Percentiles rank a stretch among this genome's conserved stretches.
Evolutionary conservation across 2,888 invertebrate species (phyloP).

Genomic region (Phaonia tiefii): DNA sequence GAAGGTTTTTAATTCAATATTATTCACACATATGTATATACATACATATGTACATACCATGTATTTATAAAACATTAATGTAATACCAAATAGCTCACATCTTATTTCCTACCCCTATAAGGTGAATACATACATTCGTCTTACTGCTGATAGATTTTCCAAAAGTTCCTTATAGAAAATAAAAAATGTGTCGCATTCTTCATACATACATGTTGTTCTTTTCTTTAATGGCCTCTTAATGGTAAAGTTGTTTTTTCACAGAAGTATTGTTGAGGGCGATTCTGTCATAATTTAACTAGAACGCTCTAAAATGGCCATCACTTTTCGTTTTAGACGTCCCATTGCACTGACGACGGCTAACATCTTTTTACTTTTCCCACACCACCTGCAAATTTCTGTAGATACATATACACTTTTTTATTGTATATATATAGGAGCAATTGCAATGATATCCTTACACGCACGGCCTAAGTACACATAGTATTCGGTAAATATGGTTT

Average conservation of each 20-base stretch:
- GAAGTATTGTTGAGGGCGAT: neutral
- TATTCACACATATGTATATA: neutral
- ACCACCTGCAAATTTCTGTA: conserved; percentile 30
- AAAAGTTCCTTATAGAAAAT: conserved; percentile 17
- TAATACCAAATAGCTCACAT: neutral
- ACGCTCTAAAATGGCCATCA: neutral
- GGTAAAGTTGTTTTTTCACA: conserved; percentile 6
- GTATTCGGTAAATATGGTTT: neutral
- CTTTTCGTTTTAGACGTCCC: conserved; percentile 15
- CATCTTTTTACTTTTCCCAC: conserved; percentile 26
- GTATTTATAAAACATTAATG: neutral
- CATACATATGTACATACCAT: too few relatives aligned
- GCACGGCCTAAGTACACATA: neutral
- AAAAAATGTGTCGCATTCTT: conserved; percentile 22
- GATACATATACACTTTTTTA: conserved; percentile 35
- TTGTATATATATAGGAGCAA: neutral
- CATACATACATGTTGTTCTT: conserved; percentile 23
- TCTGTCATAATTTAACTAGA: neutral
- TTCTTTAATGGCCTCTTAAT: neutral
- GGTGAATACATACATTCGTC: conserved; percentile 22
- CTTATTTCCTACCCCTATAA: neutral
- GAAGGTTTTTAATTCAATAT: neutral
- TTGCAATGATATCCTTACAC: neutral
- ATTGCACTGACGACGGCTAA: neutral
- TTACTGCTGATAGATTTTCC: conserved; percentile 24